Conservation (phyloP, 2,888 invertebrate species). For the Pterobdella sp. region DNA sequence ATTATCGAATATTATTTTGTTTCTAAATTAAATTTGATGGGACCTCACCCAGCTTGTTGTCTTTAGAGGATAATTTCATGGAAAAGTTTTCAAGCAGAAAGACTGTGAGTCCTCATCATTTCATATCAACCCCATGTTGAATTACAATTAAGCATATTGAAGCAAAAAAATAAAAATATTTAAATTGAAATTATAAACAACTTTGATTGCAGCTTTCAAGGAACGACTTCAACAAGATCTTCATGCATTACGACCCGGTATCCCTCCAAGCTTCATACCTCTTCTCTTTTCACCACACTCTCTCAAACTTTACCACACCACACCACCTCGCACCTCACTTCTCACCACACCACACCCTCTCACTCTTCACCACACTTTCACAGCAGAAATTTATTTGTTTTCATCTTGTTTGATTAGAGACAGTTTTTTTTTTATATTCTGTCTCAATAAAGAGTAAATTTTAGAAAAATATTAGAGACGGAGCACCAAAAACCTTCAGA, state of each 20-base stretch:
- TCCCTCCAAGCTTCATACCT: too few species aligned
- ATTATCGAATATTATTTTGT: background rate
- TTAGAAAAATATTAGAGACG: too few species aligned
- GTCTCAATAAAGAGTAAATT: too few species aligned
- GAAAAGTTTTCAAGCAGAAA: conserved; percentile 26
- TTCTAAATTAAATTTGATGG: background rate
- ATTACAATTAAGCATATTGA: background rate
- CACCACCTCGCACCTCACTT: too few species aligned
- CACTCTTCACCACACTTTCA: too few species aligned
- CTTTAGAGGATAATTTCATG: conserved; percentile 30
- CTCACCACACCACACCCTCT: too few species aligned
- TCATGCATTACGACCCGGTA: conserved; percentile 33
- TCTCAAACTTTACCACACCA: too few species aligned
- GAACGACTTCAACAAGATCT: conserved; percentile 30
- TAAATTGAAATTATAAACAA: background rate
- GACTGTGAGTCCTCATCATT: conserved; percentile 13
- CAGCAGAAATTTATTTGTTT: too few species aligned
- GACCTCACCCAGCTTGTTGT: conserved; percentile 25
- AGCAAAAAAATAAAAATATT: background rate
- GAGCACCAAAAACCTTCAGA: too few species aligned
- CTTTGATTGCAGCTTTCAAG: conserved; percentile 26
- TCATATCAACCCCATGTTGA: background rate
- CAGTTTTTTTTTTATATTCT: too few species aligned
- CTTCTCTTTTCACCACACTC: too few species aligned
- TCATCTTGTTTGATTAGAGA: too few species aligned